These are phyloP conservation scores for Plusia festucae DNA, from an alignment of 2,888 invertebrate species.

Conservation along the genomic window DNA sequence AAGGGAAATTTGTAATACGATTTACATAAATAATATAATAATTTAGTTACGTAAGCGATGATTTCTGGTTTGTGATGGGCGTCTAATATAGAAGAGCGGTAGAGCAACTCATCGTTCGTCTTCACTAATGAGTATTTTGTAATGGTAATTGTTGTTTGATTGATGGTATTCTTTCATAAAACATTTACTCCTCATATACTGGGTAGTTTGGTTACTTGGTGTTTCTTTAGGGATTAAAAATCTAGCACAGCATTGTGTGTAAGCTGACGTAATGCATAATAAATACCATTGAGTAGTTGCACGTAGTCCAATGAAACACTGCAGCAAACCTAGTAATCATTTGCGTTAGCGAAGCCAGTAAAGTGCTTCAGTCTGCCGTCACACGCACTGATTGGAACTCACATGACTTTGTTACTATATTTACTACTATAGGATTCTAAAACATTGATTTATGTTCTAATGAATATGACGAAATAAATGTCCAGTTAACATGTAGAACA, in stretches of 20 bases:
- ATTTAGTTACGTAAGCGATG: constrained; percentile 43
- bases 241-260: constrained; percentile 42
- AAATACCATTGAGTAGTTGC: constrained; percentile 46
- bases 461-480: background rate
- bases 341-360: constrained; percentile 67
- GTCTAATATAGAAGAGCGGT: constrained; percentile 35
- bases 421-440: constrained; percentile 29
- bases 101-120: constrained; percentile 44
- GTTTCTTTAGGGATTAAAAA: constrained; percentile 38
- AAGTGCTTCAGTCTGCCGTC: constrained; percentile 63
- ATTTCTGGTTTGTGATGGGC: constrained; percentile 47
- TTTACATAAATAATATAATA: constrained; percentile 40
- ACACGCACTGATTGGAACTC: constrained; percentile 65
- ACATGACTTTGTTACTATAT: constrained; percentile 51
- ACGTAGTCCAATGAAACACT: constrained; percentile 48
- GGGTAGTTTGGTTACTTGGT: constrained; percentile 39
- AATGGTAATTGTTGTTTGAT: constrained; percentile 53
- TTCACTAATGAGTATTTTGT: constrained; percentile 56
- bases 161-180: constrained; percentile 58
- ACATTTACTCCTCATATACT: too few species aligned
- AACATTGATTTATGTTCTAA: constrained; percentile 22
- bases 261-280: constrained; percentile 30
- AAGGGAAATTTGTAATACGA: constrained; percentile 36
- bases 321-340: constrained; percentile 55
- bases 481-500: background rate